phyloP scores from a whole-genome alignment of 1,140 invertebrate species.

The Colletes latitarsis region DNA sequence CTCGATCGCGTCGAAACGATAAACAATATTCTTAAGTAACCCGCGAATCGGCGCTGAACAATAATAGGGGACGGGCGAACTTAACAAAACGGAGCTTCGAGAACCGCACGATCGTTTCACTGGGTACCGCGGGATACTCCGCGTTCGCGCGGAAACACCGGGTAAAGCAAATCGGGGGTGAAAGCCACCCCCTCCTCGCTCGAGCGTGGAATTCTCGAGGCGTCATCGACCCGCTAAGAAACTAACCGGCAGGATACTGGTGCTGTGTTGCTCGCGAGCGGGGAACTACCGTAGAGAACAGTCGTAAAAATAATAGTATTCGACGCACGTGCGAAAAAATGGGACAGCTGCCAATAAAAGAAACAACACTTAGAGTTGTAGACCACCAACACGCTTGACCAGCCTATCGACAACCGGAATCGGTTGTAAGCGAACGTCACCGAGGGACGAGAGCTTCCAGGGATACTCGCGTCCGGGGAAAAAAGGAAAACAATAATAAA shows the following conservation, averaged over 20 bases:
- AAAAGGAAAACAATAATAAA: neutral
- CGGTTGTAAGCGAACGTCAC: slow-evolving; percentile 33
- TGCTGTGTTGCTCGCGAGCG: neutral
- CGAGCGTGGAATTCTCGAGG: slow-evolving; percentile 30
- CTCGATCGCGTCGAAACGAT: slow-evolving; percentile 17
- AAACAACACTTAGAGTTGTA: slow-evolving; percentile 59
- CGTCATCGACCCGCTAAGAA: slow-evolving; percentile 33
- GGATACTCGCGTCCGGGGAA: too few species aligned
- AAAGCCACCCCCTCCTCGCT: neutral
- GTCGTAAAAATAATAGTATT: slow-evolving; percentile 27
- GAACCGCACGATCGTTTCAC: slow-evolving; percentile 26
- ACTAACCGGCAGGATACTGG: slow-evolving; percentile 20
- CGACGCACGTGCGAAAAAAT: slow-evolving; percentile 40
- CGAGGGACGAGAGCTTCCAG: too few species aligned
- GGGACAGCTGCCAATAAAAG: slow-evolving; percentile 66
- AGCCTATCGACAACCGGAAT: slow-evolving; percentile 59
- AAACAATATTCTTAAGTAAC: slow-evolving; percentile 35
- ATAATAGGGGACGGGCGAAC: slow-evolving; percentile 19
- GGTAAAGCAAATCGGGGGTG: neutral
- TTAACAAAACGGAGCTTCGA: slow-evolving; percentile 21
- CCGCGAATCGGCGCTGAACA: slow-evolving; percentile 21
- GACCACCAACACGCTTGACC: slow-evolving; percentile 56
- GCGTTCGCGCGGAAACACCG: neutral
- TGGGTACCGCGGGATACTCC: neutral
- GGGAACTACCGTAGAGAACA: slow-evolving; percentile 7